Base-by-base conservation (phyloP, 2,797 vertebrate species). In the Cygnus olor region DNA sequence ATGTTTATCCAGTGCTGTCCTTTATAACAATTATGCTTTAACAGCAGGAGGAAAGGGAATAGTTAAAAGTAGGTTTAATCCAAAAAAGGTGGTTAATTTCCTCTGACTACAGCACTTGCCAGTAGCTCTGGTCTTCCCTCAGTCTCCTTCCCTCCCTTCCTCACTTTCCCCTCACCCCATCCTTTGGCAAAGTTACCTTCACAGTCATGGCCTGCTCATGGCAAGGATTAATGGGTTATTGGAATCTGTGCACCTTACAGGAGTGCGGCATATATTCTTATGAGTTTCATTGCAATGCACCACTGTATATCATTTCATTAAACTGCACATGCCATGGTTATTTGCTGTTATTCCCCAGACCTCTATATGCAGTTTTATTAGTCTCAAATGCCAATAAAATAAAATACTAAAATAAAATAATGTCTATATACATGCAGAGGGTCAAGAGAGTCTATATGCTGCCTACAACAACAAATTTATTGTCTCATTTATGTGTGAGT, bases 401-500 rank as follows among this genome's bases (percentile, higher is more conserved):
- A 76, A 90, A 92, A 82, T 14, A 85, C 70, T 28, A 80, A 88
- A 93, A 89, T 78, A 40, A 44, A 90, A 94, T 92, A 84, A 76
- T 65, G n/a, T 70, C 92, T 94, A 93, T 94, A 96, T 93, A 93
- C 54, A 78, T 47, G 65, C 85, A 77, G 89, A 78, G 79, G 92
- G 95, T 96, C 77, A 86, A 64, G 84, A 81, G 80, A 96, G 54
- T 51, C 72, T 92, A 68, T 65, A 54, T 81, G 71, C 88, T 96
- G 95, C 88, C 94, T 95, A 20, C 79, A 73, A 90, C 84, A 92
- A 96, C 85, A 91, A 87, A 96, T 96, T 95, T 92, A 95, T 95
- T 10, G 36, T 88, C 61, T 94, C 77, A 34, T 89, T 96, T 95
- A 66, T 86, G 66, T 87, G 74, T 80, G 88, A 47, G 32, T 83